A percentile compares a stretch with the other conserved stretches of the same genome.
Evolutionary conservation across 2,113 vertebrate genomes (phyloP).

Genomic region (Trichechus manatus): DNA sequence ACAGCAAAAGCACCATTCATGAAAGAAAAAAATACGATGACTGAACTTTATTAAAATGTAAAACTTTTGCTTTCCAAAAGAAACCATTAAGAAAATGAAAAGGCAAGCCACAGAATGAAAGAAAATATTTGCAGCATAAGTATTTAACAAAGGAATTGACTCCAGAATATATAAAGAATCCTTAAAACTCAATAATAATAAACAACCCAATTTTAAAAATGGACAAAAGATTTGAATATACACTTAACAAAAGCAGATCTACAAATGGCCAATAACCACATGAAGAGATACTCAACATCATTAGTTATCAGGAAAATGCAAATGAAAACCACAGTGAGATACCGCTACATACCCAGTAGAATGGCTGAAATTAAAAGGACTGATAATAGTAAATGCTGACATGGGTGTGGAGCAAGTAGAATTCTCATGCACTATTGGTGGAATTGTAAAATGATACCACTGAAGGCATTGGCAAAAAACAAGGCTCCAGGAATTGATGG

Average conservation of each 20-base stretch:
- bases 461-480: too few relatives aligned
- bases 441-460: background rate
- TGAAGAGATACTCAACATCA: background rate
- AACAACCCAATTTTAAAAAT: background rate
- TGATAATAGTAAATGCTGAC: background rate
- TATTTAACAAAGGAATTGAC: slow-evolving; percentile 2
- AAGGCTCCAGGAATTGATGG: too few relatives aligned
- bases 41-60: background rate
- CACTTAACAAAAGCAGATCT: background rate
- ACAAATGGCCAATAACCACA: background rate
- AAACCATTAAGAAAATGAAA: background rate
- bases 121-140: background rate
- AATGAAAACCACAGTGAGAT: background rate
- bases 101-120: background rate
- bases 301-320: background rate
- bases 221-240: background rate
- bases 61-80: background rate
- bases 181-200: background rate
- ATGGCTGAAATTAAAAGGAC: background rate
- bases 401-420: background rate
- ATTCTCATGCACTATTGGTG: too few relatives aligned
- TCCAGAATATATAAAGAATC: background rate
- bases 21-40: background rate
- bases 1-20: background rate
- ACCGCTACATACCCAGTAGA: background rate